Evolutionary conservation across 1,140 invertebrate species (phyloP).

Genomic region (Leptonema lineaticorne): DNA sequence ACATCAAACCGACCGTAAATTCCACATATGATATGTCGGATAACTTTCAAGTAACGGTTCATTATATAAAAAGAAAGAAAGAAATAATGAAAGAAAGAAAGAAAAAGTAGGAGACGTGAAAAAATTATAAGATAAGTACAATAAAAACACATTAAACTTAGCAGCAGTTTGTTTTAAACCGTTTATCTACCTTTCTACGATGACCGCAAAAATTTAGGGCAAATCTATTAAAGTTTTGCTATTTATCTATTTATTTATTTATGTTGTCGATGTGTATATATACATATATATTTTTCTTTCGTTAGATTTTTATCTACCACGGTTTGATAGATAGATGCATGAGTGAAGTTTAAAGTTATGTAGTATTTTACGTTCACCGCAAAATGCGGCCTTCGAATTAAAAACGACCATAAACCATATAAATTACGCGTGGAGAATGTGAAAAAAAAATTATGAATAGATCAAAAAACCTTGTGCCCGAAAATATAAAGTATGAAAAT

Average conservation of each 20-base stretch:
- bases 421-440: constrained; percentile 7
- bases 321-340: not conserved
- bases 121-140: too few species aligned
- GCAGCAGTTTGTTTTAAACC: too few species aligned
- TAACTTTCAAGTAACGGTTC: too few species aligned
- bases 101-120: too few species aligned
- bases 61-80: too few species aligned
- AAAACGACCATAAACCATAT: constrained; percentile 6
- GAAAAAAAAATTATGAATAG: constrained; percentile 1
- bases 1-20: too few species aligned
- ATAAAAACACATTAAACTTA: too few species aligned
- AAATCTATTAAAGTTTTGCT: not conserved
- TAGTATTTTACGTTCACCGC: constrained; percentile 1
- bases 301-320: not conserved
- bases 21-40: too few species aligned
- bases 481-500: not conserved
- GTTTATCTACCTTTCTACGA: too few species aligned
- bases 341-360: not conserved
- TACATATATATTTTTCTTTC: not conserved
- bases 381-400: not conserved
- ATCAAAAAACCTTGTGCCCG: not conserved
- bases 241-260: not conserved
- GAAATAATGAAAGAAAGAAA: too few species aligned
- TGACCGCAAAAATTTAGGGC: constrained; percentile 4
- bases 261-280: not conserved